Conservation (phyloP, 2,113 vertebrate genomes). For the Bothrops jararaca region DNA sequence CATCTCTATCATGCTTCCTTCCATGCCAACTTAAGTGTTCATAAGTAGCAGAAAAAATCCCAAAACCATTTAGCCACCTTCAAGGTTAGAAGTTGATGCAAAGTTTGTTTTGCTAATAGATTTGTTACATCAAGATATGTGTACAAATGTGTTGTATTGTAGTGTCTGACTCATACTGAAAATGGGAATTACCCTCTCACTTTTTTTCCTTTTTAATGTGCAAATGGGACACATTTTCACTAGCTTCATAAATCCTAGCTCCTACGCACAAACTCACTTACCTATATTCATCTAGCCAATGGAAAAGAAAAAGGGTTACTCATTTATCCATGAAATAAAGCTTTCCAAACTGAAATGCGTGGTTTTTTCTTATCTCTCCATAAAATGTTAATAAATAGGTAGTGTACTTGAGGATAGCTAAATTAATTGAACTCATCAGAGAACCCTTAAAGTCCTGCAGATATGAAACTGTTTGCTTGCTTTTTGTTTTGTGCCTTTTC, state of each 20-base stretch:
- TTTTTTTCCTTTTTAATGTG: constrained; percentile 86
- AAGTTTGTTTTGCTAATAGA: constrained; percentile 45
- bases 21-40: not conserved
- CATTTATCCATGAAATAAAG: constrained; percentile 86
- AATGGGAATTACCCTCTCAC: constrained; percentile 88
- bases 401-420: constrained; percentile 70
- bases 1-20: not conserved
- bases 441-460: constrained; percentile 52
- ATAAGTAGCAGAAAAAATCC: not conserved
- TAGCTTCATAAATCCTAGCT: constrained; percentile 78
- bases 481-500: constrained; percentile 61
- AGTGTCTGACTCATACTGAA: constrained; percentile 81
- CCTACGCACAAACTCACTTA: constrained; percentile 72
- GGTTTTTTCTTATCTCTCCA: constrained; percentile 80
- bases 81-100: not conserved
- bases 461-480: constrained; percentile 66
- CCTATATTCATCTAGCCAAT: constrained; percentile 80
- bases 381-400: constrained; percentile 89
- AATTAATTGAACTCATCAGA: constrained; percentile 57
- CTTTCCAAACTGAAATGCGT: constrained; percentile 88
- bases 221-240: constrained; percentile 76
- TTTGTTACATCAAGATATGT: constrained; percentile 68
- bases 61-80: not conserved
- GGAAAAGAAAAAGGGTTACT: constrained; percentile 98
- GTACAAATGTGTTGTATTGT: constrained; percentile 37